A percentile compares a stretch with the other conserved stretches of the same genome.
These are phyloP conservation scores for Eupithecia subumbrata DNA, from an alignment of 2,888 invertebrate species.

Conservation along the genomic window DNA sequence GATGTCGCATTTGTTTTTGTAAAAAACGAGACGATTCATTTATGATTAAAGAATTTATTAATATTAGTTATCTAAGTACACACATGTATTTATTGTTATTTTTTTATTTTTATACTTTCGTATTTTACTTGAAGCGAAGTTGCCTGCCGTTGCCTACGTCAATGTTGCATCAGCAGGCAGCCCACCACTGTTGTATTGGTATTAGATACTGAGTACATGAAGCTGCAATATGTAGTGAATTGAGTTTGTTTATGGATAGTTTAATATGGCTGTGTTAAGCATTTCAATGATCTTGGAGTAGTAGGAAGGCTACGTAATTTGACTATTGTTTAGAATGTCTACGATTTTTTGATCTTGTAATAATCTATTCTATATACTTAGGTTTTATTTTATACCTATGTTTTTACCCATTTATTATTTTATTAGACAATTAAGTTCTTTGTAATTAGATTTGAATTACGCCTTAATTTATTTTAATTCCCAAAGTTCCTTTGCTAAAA, in stretches of 20 bases:
- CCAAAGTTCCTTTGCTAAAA: not conserved
- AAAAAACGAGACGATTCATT: not conserved
- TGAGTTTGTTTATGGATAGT: slow-evolving; percentile 20
- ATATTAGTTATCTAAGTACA: not conserved
- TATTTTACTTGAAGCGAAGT: not conserved
- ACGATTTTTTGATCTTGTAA: not conserved
- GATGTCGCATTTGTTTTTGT: not conserved
- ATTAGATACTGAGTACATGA: not conserved
- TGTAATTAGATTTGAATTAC: not conserved
- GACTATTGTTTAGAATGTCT: not conserved
- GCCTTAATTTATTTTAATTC: not conserved
- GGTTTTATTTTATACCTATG: not conserved
- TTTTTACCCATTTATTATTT: not conserved
- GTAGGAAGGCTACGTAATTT: not conserved
- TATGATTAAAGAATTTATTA: not conserved
- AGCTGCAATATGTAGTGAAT: not conserved
- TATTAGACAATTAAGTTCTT: not conserved
- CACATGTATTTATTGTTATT: not conserved
- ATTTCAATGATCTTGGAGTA: slow-evolving; percentile 36
- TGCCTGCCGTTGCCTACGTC: not conserved
- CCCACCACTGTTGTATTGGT: slow-evolving; percentile 6
- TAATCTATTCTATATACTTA: not conserved
- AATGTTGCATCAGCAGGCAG: not conserved
- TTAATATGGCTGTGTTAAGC: slow-evolving; percentile 48
- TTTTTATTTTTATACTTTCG: not conserved